Conservation (phyloP, 2,888 invertebrate genomes). For the Siphlonurus alternatus region DNA sequence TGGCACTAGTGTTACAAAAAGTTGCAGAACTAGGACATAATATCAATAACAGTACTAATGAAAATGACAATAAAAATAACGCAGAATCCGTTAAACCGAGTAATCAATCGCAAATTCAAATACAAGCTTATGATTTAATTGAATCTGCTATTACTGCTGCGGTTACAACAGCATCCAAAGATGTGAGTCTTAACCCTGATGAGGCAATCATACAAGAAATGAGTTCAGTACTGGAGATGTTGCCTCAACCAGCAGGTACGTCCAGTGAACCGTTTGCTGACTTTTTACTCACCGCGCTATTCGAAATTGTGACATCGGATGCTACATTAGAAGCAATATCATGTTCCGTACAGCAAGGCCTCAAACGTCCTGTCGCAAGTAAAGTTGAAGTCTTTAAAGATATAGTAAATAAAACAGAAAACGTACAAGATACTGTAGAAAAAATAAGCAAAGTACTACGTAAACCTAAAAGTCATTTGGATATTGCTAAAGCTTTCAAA, state of each 20-base stretch:
- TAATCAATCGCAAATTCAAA: neutral
- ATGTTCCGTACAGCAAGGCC: neutral
- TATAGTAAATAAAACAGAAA: neutral
- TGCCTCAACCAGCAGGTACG: neutral
- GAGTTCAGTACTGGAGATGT: neutral
- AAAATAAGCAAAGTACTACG: conserved; percentile 30
- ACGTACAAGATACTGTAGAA: conserved; percentile 3
- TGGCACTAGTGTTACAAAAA: conserved; percentile 1
- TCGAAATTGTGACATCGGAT: neutral
- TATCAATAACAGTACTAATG: too few species aligned
- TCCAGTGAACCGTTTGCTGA: neutral
- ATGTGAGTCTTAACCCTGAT: neutral
- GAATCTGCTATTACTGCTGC: neutral
- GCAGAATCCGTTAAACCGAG: neutral
- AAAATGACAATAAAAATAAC: too few species aligned
- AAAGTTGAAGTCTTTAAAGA: conserved; percentile 42
- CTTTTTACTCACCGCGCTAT: neutral
- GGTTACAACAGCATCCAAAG: neutral
- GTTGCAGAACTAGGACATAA: conserved; percentile 8
- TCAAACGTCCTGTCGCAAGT: conserved; percentile 27
- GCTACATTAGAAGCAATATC: neutral
- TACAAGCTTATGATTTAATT: neutral
- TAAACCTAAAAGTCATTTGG: conserved; percentile 14
- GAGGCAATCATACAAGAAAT: neutral
- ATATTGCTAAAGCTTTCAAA: conserved; percentile 46